Conservation (phyloP, 1,140 invertebrate genomes). For the Diprion similis region DNA sequence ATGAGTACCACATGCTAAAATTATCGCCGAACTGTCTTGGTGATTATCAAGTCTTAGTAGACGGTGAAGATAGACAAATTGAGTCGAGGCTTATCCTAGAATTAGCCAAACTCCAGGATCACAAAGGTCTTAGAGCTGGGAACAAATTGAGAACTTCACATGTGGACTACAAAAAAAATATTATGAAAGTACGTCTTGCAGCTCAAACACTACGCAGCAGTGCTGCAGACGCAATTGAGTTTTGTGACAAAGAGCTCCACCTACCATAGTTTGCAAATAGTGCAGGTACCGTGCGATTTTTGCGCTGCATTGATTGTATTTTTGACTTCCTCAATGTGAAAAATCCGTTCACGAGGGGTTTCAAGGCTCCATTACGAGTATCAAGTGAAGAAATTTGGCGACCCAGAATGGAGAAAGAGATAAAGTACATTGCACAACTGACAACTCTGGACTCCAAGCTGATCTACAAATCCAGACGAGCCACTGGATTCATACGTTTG, state of each 20-base stretch:
- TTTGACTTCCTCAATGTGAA: conserved; percentile 19
- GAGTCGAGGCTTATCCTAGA: conserved; percentile 36
- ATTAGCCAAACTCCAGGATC: conserved; percentile 37
- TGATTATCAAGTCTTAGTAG: too few relatives aligned
- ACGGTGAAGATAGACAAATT: conserved; percentile 24
- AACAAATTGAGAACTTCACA: conserved; percentile 42
- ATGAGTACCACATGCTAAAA: too few relatives aligned
- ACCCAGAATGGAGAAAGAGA: neutral
- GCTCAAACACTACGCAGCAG: conserved; percentile 40
- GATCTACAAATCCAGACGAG: neutral
- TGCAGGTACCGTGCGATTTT: neutral
- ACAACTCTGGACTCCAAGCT: neutral
- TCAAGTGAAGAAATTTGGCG: neutral
- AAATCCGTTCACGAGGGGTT: conserved; percentile 16
- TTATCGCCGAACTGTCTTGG: too few relatives aligned
- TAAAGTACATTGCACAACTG: neutral
- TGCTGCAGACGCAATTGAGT: conserved; percentile 35
- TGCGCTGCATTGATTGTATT: neutral
- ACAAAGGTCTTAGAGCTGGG: conserved; percentile 35
- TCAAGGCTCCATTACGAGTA: conserved; percentile 2
- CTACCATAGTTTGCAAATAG: neutral
- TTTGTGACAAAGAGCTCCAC: neutral
- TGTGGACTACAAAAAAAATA: conserved; percentile 40
- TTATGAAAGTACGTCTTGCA: conserved; percentile 45
- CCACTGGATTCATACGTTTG: conserved; percentile 12